Conservation (phyloP, 2,797 vertebrate species). For the Toxotes lorentzi region DNA sequence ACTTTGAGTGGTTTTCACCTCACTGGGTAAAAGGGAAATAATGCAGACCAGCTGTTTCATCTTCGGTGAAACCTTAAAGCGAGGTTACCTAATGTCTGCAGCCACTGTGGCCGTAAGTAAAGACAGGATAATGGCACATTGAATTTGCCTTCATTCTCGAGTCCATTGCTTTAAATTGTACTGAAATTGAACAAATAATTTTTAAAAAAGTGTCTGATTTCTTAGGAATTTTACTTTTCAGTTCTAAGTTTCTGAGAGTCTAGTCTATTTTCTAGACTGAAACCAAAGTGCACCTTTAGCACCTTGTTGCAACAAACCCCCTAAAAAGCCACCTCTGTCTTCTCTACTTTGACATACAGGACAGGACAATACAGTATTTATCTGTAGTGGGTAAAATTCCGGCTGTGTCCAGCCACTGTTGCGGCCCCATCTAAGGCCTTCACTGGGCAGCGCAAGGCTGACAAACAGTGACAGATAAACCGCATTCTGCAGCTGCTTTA, state of each 20-base stretch:
- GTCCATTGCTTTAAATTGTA: too few species aligned
- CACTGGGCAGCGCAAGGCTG: conserved; percentile 44
- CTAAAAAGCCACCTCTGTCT: background rate
- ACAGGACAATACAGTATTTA: conserved; percentile 53
- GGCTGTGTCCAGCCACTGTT: conserved; percentile 37
- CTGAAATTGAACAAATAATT: too few species aligned
- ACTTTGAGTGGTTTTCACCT: background rate
- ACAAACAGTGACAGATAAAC: conserved; percentile 68
- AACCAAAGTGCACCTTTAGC: conserved; percentile 9
- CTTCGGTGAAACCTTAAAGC: background rate
- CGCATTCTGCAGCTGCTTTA: conserved; percentile 52
- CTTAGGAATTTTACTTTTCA: too few species aligned
- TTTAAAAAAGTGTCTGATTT: too few species aligned
- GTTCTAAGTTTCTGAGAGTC: background rate
- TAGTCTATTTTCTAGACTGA: background rate
- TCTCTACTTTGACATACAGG: conserved; percentile 13
- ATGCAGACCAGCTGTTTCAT: background rate
- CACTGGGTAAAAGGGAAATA: background rate
- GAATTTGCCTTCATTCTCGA: too few species aligned
- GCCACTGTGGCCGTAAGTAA: too few species aligned
- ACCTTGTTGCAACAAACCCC: background rate
- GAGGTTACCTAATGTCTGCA: background rate
- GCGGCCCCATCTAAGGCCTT: conserved; percentile 40
- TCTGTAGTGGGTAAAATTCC: conserved; percentile 56
- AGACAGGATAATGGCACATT: too few species aligned